These are phyloP conservation scores for Sitobion miscanthi DNA, from an alignment of 1,140 invertebrate genomes.

Conservation along the genomic window DNA sequence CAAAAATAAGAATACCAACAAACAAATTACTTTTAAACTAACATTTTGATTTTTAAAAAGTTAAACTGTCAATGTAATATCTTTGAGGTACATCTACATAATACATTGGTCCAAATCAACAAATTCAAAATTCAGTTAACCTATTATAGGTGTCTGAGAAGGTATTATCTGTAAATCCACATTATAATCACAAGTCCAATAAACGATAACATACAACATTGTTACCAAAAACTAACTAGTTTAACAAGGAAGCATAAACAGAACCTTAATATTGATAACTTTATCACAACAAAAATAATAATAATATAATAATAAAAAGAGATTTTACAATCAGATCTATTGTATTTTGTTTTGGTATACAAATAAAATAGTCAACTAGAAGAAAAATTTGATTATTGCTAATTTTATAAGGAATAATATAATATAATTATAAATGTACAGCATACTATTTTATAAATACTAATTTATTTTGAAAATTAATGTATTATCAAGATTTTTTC, in stretches of 20 bases:
- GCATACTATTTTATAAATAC: neutral
- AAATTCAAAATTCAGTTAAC: neutral
- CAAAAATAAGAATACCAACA: neutral
- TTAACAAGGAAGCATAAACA: constrained; percentile 26
- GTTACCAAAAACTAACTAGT: neutral
- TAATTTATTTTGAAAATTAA: neutral
- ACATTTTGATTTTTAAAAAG: constrained; percentile 35
- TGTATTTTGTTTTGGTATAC: neutral
- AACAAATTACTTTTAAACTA: neutral
- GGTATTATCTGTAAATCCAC: neutral
- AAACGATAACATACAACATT: neutral
- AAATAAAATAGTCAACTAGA: neutral
- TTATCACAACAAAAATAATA: constrained; percentile 34
- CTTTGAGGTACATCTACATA: neutral
- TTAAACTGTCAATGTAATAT: neutral
- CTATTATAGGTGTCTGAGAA: neutral
- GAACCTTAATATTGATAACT: neutral
- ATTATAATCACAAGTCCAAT: constrained; percentile 1
- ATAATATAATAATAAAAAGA: constrained; percentile 22
- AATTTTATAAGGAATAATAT: neutral
- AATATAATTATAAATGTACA: neutral
- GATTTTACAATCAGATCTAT: constrained; percentile 35
- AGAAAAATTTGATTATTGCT: neutral
- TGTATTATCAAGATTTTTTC: neutral
- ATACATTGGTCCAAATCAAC: constrained; percentile 10